These are phyloP conservation scores for Sebastes vulpes DNA, from an alignment of 2,797 vertebrate species.

Conservation along the genomic window DNA sequence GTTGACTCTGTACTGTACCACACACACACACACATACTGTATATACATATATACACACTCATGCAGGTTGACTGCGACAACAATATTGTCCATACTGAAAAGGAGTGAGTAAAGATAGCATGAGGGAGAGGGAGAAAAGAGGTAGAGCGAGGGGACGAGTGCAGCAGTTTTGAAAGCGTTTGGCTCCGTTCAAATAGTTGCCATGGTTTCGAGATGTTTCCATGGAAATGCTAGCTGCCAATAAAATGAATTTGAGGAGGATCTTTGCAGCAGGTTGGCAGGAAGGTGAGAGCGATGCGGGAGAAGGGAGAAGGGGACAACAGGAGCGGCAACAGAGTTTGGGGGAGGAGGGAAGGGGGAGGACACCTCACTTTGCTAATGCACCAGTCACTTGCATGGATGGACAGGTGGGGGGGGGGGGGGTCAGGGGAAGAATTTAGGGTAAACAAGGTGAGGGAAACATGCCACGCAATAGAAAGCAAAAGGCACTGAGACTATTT, in stretches of 20 bases:
- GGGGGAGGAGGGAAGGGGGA: background rate
- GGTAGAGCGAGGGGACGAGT: conserved; percentile 65
- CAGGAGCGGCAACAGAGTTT: background rate
- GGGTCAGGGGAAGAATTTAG: conserved; percentile 3
- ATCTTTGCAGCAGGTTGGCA: conserved; percentile 81
- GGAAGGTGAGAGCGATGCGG: conserved; percentile 71
- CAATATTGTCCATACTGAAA: conserved; percentile 11
- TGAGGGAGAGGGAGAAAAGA: conserved; percentile 48
- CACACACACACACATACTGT: background rate
- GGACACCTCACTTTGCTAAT: background rate
- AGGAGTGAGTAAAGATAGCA: conserved; percentile 39
- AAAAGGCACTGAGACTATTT: conserved; percentile 72
- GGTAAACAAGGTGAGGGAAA: conserved; percentile 60
- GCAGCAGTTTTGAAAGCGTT: conserved; percentile 81
- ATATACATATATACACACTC: background rate
- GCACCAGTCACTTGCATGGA: conserved; percentile 18
- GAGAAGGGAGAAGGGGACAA: conserved; percentile 44
- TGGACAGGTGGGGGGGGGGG: background rate
- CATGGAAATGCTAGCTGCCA: conserved; percentile 89
- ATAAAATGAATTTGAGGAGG: conserved; percentile 85
- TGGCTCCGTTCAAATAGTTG: conserved; percentile 86
- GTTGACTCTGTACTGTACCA: background rate
- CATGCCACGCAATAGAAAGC: conserved; percentile 39
- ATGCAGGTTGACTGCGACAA: conserved; percentile 28
- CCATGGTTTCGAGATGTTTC: conserved; percentile 89